phyloP scores from a whole-genome alignment of 2,113 vertebrate genomes.

The Campylorhamphus procurvoides region DNA sequence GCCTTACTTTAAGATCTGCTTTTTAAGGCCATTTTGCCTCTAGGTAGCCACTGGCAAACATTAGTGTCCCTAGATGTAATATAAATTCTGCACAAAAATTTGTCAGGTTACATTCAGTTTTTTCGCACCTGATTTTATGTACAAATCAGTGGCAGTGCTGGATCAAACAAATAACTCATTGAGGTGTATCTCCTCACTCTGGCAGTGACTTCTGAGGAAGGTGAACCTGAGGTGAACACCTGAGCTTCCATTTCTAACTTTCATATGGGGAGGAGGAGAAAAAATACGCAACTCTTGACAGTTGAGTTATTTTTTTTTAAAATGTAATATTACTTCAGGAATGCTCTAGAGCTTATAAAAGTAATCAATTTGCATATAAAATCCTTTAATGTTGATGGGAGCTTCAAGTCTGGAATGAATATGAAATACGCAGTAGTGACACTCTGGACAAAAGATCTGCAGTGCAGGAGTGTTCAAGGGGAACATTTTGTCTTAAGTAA shows the following conservation, averaged over 20 bases:
- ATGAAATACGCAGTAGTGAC: conserved; percentile 54
- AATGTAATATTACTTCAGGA: conserved; percentile 3
- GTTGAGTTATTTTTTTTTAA: conserved; percentile 20
- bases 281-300: conserved; percentile 49
- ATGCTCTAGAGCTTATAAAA: conserved; percentile 60
- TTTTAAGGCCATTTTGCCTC: not conserved
- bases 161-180: not conserved
- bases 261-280: not conserved
- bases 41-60: not conserved
- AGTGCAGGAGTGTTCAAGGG: conserved; percentile 68
- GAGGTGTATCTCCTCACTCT: not conserved
- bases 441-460: conserved; percentile 69
- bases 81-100: not conserved
- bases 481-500: conserved; percentile 67
- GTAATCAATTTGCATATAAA: conserved; percentile 71
- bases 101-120: not conserved
- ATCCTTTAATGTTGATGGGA: conserved; percentile 54
- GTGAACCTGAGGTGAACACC: conserved; percentile 28
- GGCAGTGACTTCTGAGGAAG: conserved; percentile 25
- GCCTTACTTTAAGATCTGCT: not conserved
- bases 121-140: not conserved
- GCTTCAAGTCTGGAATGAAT: conserved; percentile 55
- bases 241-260: conserved; percentile 22
- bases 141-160: not conserved
- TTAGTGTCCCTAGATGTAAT: not conserved